A percentile compares a stretch with the other conserved stretches of the same genome.
Evolutionary conservation across 1,140 invertebrate genomes (phyloP).

Genomic region (Neotoxoptera formosana): DNA sequence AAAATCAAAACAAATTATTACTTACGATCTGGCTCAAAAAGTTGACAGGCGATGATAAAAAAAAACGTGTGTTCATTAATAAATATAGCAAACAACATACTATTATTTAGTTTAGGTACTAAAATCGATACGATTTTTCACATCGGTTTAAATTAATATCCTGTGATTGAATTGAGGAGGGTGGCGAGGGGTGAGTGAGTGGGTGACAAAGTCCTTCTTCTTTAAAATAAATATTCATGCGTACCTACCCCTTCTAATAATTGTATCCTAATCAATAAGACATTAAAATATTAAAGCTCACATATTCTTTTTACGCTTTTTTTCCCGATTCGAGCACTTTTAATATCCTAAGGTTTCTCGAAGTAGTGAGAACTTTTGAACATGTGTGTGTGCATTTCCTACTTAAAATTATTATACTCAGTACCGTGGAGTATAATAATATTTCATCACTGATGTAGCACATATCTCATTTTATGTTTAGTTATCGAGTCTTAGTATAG

Average conservation of each 20-base stretch:
- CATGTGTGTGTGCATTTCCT: not conserved
- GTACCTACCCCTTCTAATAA: too few species aligned
- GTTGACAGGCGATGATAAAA: not conserved
- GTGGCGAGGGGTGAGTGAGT: too few species aligned
- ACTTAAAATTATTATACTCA: not conserved
- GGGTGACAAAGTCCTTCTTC: too few species aligned
- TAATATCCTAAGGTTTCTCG: not conserved
- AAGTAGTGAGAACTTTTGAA: not conserved
- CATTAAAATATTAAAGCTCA: too few species aligned
- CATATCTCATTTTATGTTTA: not conserved
- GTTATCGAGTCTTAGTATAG: not conserved
- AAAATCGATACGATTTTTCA: not conserved
- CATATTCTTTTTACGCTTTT: too few species aligned
- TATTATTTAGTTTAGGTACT: not conserved
- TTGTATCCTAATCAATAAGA: too few species aligned
- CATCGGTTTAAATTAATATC: not conserved
- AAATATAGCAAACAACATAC: not conserved
- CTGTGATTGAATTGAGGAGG: too few species aligned
- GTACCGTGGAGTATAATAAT: not conserved
- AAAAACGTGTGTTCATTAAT: not conserved
- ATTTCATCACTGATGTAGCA: not conserved
- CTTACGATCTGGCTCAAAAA: not conserved
- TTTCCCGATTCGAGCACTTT: too few species aligned
- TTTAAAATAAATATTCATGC: too few species aligned
- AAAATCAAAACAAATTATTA: slow-evolving; percentile 2